These are phyloP conservation scores for Pristis pectinata DNA, from an alignment of 2,797 vertebrate species.

Conservation along the genomic window DNA sequence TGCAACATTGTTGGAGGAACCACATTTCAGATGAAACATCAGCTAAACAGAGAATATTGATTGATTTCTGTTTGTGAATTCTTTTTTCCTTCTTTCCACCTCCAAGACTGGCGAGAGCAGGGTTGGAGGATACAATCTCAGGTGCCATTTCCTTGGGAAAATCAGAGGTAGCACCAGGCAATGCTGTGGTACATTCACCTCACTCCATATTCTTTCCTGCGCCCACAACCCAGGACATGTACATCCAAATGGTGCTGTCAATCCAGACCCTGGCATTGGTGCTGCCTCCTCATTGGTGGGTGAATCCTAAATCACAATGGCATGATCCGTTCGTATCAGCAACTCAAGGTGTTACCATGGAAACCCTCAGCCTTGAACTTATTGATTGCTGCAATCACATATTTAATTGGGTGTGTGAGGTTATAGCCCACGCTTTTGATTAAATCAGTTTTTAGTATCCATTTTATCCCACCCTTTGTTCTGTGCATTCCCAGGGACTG, in stretches of 20 bases:
- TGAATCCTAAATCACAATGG: not conserved
- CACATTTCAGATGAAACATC: no score
- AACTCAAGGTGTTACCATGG: not conserved
- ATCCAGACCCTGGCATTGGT: not conserved
- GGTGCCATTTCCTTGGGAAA: not conserved
- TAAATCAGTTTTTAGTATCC: not conserved
- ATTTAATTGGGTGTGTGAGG: constrained; percentile 4
- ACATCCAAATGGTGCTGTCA: fast-evolving
- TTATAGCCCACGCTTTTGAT: not conserved
- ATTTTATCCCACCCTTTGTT: not conserved
- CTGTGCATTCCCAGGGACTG: not conserved
- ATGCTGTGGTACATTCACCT: no score
- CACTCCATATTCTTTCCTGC: not conserved
- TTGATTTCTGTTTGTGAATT: no score
- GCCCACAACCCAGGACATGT: not conserved
- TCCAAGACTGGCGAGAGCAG: not conserved
- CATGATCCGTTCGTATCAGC: no score
- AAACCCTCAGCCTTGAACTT: not conserved
- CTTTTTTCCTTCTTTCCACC: not conserved
- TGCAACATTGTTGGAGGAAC: no score
- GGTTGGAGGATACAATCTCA: no score
- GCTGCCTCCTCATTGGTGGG: not conserved
- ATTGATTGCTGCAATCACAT: not conserved
- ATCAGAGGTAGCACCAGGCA: no score
- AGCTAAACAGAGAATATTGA: no score